phyloP scores from a whole-genome alignment of 92 coral and sea anemone species.

The Heteractis magnifica region DNA sequence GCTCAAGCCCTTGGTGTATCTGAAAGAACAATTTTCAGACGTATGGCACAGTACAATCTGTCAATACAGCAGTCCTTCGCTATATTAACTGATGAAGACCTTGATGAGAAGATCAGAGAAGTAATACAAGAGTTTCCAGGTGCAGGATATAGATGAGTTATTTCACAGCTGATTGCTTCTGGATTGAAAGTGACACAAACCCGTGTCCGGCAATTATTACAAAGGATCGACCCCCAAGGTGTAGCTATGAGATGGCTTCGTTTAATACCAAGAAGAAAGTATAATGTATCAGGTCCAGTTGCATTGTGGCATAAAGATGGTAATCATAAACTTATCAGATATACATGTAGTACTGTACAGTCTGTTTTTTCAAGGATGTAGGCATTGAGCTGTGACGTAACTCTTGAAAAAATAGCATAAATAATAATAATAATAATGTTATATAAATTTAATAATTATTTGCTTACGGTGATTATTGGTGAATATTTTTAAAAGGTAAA shows the following conservation, averaged over 20 bases:
- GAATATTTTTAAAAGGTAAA: too few species aligned
- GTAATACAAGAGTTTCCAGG: constrained; percentile 40
- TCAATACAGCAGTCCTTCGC: constrained; percentile 30
- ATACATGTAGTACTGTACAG: too few species aligned
- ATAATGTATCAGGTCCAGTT: constrained; percentile 61
- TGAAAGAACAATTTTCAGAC: neutral
- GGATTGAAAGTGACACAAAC: constrained; percentile 32
- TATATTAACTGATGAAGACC: constrained; percentile 49
- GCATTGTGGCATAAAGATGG: constrained; percentile 63
- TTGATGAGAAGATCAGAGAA: constrained; percentile 49
- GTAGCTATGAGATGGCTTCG: constrained; percentile 66
- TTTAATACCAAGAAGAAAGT: constrained; percentile 53
- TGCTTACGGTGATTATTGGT: too few species aligned
- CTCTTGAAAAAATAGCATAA: too few species aligned
- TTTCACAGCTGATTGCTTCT: constrained; percentile 52
- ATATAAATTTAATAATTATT: too few species aligned
- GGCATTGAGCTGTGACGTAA: too few species aligned
- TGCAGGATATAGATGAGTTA: constrained; percentile 63
- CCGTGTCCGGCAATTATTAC: constrained; percentile 61
- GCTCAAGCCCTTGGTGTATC: constrained; percentile 53
- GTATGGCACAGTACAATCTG: constrained; percentile 30
- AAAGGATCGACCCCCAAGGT: constrained; percentile 70
- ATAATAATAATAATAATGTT: too few species aligned
- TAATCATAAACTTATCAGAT: constrained; percentile 69
- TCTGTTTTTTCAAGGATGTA: too few species aligned